Conservation (phyloP, 1,140 invertebrate species). For the Caerostris darwini region DNA sequence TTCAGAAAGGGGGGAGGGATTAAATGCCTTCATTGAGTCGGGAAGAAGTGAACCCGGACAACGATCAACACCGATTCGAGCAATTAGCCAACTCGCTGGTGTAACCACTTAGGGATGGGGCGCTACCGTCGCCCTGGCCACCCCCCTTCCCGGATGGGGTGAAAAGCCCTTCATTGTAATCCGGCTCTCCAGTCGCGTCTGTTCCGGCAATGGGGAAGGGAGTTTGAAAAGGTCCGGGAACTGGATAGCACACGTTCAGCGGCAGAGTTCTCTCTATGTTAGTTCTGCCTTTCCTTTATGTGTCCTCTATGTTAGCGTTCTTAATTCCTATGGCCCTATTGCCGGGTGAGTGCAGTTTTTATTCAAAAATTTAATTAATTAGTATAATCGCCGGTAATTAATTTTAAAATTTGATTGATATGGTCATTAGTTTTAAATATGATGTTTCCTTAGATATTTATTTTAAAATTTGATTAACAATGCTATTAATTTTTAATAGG, state of each 20-base stretch:
- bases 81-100: not conserved
- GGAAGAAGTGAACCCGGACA: not conserved
- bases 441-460: no score
- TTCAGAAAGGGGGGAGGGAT: not conserved
- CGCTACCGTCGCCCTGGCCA: not conserved
- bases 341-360: not conserved
- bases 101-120: conserved; percentile 2
- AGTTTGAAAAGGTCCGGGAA: not conserved
- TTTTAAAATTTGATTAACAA: no score
- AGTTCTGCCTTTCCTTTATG: not conserved
- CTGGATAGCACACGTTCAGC: not conserved
- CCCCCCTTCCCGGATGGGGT: not conserved
- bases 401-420: no score
- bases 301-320: not conserved
- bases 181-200: not conserved
- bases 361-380: no score
- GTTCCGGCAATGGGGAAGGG: conserved; percentile 9
- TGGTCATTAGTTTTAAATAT: no score
- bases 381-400: no score
- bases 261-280: not conserved
- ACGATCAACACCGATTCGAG: not conserved
- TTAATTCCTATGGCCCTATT: conserved; percentile 6
- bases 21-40: not conserved
- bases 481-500: no score
- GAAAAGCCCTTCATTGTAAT: conserved; percentile 17